Evolutionary conservation across 2,888 invertebrate genomes (phyloP), one percentile per base, ranked within the genome.

Genomic region (Dioctria linearis): DNA sequence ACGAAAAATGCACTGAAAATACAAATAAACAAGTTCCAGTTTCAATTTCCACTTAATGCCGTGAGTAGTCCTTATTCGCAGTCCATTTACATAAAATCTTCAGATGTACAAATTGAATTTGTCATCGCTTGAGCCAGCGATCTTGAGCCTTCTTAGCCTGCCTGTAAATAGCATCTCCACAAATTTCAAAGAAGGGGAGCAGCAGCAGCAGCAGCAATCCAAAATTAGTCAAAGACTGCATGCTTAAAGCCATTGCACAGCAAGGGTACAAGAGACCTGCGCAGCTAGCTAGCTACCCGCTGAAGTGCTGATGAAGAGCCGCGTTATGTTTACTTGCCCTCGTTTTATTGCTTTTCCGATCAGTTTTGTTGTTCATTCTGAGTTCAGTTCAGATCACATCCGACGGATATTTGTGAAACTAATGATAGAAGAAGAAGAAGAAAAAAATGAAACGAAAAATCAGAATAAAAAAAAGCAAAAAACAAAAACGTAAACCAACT

Each of bases 51-150:
- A 73, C 73, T 73, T 13, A 57, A 59, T 73, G 59, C 11, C 25
- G 13, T 39, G 59, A 59, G 25, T 4, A 73, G 73, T 73, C 13
- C 57, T 73, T 73, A 73, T 73, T 59, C 73, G 73, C 57, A 73
- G 57, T 43, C 42, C 42, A 59, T 73, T 73, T 57, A 57, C 73
- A 57, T 71, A n/a, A 54, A 40, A 39, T 54, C 71, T 51, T 69
- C 43, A 69, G 69, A 71, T 73, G 73, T 40, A 57, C 57, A 54
- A 39, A 54, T 73, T 73, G 59, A 73, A 43, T 59, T 39, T 73
- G 54, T 57, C 59, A 73, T 73, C 73, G 13, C 66, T n/a, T 4
- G 6, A 11, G 51, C 8, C 51, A 51, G 2, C 51, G 25, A 51
- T 51, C 6, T 51, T 11, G 51, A 2, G 8, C 51, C 51, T 51